Base-by-base conservation (phyloP, 2,888 invertebrate species). In the Lasioglossum vierecki region DNA sequence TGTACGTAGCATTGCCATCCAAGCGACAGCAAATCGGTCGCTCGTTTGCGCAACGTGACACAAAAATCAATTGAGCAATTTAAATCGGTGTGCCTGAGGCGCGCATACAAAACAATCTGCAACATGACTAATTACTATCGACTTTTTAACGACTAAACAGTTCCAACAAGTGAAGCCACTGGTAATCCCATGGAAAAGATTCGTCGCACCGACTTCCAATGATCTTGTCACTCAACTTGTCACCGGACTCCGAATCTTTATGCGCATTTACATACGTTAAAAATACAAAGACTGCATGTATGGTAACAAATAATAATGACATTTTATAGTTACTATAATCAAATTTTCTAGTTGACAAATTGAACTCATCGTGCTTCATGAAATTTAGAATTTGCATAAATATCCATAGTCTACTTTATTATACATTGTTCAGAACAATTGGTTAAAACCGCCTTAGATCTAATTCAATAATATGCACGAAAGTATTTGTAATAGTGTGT, bases 61-160 rank as follows among this genome's bases (percentile, higher is more conserved):
- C 74, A 46, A 74, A 85, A 86, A 82, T 85, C 79, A 76, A 70
- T 76, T 79, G 63, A 66, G 63, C 76, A 76, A 79, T 60, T 68
- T 57, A 63, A 60, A 41, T 68, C n/a, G n/a, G 30, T 46, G 70
- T 11, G 68, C 68, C 39, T 39, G 22, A 68, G 68, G 22, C 22
- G 22, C 1, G 68, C 39, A 39, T 39, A 39, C 35, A 22, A 68
- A 68, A 39, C 68, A 39, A 35, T 22, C 39, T 9, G 1, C 39
- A 22, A 4, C 39, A 4, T 22, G 35, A 22, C 39, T 68, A 68
- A 68, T 68, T 68, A 39, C 39, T 39, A 39, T 68, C 39, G 68
- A 68, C 39, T 68, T 68, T 35, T 68, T 22, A 68, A 68, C 39
- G 9, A 18, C 3, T 22, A 22, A 68, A 39, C 68, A 1, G 18